Evolutionary conservation across 2,113 vertebrate species (phyloP).

Genomic region (Copsychus sechellarum): DNA sequence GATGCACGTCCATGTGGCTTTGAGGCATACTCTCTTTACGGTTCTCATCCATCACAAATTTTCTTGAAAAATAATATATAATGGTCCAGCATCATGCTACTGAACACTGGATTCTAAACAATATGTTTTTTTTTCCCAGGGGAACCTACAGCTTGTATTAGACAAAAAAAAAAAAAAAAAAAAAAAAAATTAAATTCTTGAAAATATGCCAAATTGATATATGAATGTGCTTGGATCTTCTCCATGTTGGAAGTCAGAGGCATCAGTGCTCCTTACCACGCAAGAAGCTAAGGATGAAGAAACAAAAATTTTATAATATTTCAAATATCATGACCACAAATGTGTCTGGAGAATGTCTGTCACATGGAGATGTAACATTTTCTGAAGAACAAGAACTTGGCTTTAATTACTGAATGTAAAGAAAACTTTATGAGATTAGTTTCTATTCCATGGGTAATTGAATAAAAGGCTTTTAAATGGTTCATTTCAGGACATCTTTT

Average conservation of each 20-base stretch:
- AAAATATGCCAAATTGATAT: constrained; percentile 39
- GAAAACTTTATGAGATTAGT: not conserved
- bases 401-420: constrained; percentile 14
- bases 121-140: not conserved
- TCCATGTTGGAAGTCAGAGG: constrained; percentile 38
- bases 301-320: not conserved
- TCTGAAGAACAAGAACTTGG: constrained; percentile 3
- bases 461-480: not conserved
- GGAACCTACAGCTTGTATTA: not conserved
- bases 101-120: not conserved
- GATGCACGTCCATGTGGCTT: constrained; percentile 31
- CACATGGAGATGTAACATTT: not conserved
- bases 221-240: constrained; percentile 38
- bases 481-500: constrained; percentile 37
- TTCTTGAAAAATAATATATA: not conserved
- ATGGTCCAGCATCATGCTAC: not conserved
- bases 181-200: not conserved
- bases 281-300: not conserved
- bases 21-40: not conserved
- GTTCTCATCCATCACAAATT: not conserved
- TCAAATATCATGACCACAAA: not conserved
- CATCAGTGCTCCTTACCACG: constrained; percentile 34
- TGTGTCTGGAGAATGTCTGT: not conserved
- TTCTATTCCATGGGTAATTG: not conserved
- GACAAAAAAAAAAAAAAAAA: not conserved